A percentile compares a stretch with the other conserved stretches of the same genome.
These are phyloP conservation scores for Petroica traversi DNA, from an alignment of 2,113 vertebrate species.

Conservation along the genomic window DNA sequence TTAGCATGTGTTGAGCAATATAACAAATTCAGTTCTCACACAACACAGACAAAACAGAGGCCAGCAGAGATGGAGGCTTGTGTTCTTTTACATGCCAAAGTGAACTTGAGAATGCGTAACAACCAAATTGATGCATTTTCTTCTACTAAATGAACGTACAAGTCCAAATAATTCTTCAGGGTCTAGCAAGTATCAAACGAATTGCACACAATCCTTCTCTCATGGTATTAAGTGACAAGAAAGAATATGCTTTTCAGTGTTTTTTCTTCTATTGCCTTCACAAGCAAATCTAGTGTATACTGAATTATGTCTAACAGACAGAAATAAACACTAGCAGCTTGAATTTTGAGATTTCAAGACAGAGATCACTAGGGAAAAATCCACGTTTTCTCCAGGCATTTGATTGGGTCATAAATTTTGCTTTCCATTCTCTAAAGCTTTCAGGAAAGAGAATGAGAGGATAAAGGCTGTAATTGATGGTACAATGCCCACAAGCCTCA, in stretches of 20 bases:
- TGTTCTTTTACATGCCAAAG: not conserved
- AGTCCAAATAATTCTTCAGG: not conserved
- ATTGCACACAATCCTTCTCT: not conserved
- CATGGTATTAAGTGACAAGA: not conserved
- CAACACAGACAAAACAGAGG: not conserved
- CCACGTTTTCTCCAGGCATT: slow-evolving; percentile 30
- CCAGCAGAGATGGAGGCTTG: not conserved
- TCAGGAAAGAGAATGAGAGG: slow-evolving; percentile 68
- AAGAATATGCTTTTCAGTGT: not conserved
- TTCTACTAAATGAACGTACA: not conserved
- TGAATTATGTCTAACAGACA: not conserved
- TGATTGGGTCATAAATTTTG: slow-evolving; percentile 45
- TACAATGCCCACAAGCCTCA: slow-evolving; percentile 77
- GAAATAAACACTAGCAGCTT: slow-evolving; percentile 3
- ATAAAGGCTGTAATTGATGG: slow-evolving; percentile 72
- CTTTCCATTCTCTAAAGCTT: slow-evolving; percentile 55
- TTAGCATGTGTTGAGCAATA: rapidly evolving
- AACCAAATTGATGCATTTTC: not conserved
- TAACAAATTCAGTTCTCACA: not conserved
- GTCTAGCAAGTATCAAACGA: not conserved
- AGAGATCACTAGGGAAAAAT: not conserved
- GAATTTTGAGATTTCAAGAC: slow-evolving; percentile 28
- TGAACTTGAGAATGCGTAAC: not conserved
- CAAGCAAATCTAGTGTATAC: not conserved
- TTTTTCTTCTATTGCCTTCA: not conserved